Evolutionary conservation across 2,888 invertebrate species (phyloP), one percentile per base, ranked within the genome.

Genomic region (Lingula anatina): DNA sequence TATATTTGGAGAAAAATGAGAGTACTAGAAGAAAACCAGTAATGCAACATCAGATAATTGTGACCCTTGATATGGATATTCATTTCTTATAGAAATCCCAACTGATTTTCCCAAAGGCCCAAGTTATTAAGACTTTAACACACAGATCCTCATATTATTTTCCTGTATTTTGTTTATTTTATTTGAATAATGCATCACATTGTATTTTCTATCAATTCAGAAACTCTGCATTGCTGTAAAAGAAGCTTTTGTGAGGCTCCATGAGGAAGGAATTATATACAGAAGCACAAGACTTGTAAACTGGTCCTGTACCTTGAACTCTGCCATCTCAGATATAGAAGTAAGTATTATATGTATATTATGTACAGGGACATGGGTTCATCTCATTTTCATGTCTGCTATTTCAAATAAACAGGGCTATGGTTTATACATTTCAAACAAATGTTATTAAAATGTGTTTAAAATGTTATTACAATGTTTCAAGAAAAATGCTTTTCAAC

Each of bases 241-340:
- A 12, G 92, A 95, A 72, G 96, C 96, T 0, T 99, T 99, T 80
- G 86, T 97, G 1, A 82, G 88, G 0, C 79, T 96, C 31, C 91
- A 93, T 72, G 91, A 93, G 53, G 73, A 76, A n/a, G 90, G 90
- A 4, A 83, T 89, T 65, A 93, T 99, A 73, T 97, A 96, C 78
- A 84, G 97, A 18, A 90, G 90, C 45, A 92, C 92, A 66, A 83
- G 93, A 37, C 83, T 99, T 7, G 97, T 99, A 3, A 99, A 99
- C 81, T 99, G 99, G 99, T 97, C 95, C 0, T 99, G 97, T 71
- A 83, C 90, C 0, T 80, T 99, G 15, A 90, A 92, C 71, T 96
- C 95, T 44, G 97, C 97, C 7, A 99, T 99, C 61, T 97, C 97
- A 0, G 99, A 99, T 73, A 96, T 99, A 59, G 99, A 99, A 79